A percentile compares a stretch with the other conserved stretches of the same genome.
These are phyloP conservation scores for Drosophila vallismaia DNA, from an alignment of 2,888 invertebrate species.

Conservation along the genomic window DNA sequence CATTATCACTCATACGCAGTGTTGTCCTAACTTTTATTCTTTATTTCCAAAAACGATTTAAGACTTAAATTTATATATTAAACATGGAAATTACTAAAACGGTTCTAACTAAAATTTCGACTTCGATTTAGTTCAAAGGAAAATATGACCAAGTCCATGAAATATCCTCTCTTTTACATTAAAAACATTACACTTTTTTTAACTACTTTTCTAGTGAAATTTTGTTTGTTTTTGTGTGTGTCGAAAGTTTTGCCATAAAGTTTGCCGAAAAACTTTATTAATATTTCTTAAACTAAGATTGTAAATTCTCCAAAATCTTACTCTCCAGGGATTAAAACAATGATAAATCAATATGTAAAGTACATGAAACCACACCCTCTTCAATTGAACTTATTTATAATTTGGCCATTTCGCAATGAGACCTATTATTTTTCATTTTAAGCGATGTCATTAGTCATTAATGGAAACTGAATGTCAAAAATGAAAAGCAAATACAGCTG, in stretches of 20 bases:
- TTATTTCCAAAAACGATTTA: no score
- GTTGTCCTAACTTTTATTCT: neutral
- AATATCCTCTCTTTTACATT: no score
- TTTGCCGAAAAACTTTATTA: no score
- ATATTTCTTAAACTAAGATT: neutral
- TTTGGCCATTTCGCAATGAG: neutral
- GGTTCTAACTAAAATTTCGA: no score
- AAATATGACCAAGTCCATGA: no score
- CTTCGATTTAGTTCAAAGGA: no score
- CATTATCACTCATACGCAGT: neutral
- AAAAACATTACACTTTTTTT: no score
- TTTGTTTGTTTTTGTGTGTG: no score
- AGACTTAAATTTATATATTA: no score
- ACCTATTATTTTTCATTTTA: conserved; percentile 64
- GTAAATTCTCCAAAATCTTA: neutral
- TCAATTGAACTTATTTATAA: neutral
- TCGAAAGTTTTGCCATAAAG: no score
- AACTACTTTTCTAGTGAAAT: no score
- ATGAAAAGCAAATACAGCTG: conserved; percentile 46
- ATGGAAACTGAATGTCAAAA: conserved; percentile 26
- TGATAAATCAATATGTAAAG: neutral
- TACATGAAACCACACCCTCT: neutral
- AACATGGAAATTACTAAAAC: no score
- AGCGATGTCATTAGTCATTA: conserved; percentile 41
- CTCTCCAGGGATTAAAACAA: neutral